These are phyloP conservation scores for Cyprinodon variegatus DNA, from an alignment of 2,113 vertebrate species.

Conservation along the genomic window DNA sequence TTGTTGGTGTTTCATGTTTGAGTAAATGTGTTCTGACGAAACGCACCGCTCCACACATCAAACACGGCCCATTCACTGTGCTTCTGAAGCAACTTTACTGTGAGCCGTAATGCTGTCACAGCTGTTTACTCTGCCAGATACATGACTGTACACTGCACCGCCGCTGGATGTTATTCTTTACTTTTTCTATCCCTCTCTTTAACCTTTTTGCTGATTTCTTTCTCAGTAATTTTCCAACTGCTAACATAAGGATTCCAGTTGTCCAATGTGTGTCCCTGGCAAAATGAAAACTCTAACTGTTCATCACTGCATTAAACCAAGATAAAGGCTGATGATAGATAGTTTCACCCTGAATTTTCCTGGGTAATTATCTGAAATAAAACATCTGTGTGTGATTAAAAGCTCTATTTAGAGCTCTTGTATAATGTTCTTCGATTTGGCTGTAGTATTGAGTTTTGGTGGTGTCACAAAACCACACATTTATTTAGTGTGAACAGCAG, in stretches of 20 bases:
- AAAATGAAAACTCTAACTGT: not conserved
- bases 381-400: slow-evolving; percentile 12
- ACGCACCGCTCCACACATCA: slow-evolving; percentile 25
- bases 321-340: not conserved
- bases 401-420: not conserved
- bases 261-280: not conserved
- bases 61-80: slow-evolving; percentile 30
- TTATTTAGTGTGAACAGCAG: not conserved
- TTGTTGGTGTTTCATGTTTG: slow-evolving; percentile 28
- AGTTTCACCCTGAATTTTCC: not conserved
- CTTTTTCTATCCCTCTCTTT: slow-evolving; percentile 36
- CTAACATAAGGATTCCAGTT: not conserved
- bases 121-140: slow-evolving; percentile 49
- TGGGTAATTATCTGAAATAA: not conserved
- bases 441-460: not conserved
- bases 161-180: slow-evolving; percentile 37
- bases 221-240: slow-evolving; percentile 51
- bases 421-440: not conserved
- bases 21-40: slow-evolving; percentile 25
- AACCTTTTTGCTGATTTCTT: slow-evolving; percentile 36
- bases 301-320: not conserved
- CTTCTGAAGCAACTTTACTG: slow-evolving; percentile 46
- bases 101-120: slow-evolving; percentile 47
- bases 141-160: slow-evolving; percentile 36
- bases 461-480: not conserved